phyloP scores from a whole-genome alignment of 1,140 invertebrate genomes.

The Elymnias hypermnestra region DNA sequence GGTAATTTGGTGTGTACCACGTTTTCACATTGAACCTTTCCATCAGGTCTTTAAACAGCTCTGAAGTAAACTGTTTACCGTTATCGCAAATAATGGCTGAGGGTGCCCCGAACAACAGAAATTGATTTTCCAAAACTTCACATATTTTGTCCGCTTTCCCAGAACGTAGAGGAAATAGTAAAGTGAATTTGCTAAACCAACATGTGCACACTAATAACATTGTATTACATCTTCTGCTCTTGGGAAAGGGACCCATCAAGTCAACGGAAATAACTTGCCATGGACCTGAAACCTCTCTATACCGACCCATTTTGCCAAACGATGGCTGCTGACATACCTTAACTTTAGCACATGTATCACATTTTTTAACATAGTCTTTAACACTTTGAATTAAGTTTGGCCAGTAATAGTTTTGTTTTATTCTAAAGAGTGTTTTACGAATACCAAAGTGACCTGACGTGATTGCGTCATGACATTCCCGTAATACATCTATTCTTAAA shows the following conservation, averaged over 20 bases:
- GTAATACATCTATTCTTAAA: not conserved
- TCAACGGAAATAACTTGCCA: constrained; percentile 2
- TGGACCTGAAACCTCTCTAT: not conserved
- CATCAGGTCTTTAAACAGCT: not conserved
- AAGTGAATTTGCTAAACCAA: not conserved
- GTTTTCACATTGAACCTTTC: not conserved
- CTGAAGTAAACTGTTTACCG: constrained; percentile 6
- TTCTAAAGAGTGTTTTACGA: too few relatives aligned
- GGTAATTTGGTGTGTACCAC: constrained; percentile 2
- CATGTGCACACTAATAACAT: not conserved
- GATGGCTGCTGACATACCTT: not conserved
- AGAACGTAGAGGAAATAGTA: not conserved
- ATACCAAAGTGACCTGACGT: too few relatives aligned
- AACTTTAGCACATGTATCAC: not conserved
- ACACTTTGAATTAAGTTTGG: not conserved
- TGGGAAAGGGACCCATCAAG: not conserved
- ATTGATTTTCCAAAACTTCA: not conserved
- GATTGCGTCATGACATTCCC: not conserved
- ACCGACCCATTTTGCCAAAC: not conserved
- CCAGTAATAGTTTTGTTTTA: not conserved
- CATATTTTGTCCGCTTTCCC: constrained; percentile 5
- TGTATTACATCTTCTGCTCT: not conserved
- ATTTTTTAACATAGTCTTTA: too few relatives aligned
- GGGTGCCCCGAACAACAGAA: too few relatives aligned
- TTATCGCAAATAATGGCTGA: not conserved